These are phyloP conservation scores for Drosophila pseudotalamancana DNA, from an alignment of 2,888 invertebrate genomes.

Conservation along the genomic window DNA sequence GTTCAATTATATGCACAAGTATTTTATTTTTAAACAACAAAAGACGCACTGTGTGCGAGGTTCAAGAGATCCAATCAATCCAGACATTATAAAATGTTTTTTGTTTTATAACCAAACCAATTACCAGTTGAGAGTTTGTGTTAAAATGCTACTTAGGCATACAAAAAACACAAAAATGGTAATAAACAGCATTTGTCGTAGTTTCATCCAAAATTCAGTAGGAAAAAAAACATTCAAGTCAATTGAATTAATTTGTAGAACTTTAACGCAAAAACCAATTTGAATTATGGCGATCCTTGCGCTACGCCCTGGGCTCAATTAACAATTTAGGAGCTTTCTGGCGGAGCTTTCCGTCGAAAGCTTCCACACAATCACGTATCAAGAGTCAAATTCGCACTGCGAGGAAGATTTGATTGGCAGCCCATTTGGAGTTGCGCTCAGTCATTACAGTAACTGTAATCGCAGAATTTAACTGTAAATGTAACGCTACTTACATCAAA, in stretches of 20 bases:
- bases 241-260: no score
- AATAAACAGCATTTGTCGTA: conserved; percentile 57
- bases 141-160: conserved; percentile 50
- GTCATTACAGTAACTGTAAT: conserved; percentile 37
- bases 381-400: conserved; percentile 48
- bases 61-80: conserved; percentile 1
- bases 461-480: conserved; percentile 22
- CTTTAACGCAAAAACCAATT: no score
- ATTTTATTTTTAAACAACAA: conserved; percentile 3
- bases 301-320: neutral
- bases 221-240: neutral
- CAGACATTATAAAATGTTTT: neutral
- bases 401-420: conserved; percentile 6
- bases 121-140: conserved; percentile 57
- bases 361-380: conserved; percentile 31
- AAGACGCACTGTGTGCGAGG: neutral
- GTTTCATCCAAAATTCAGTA: neutral
- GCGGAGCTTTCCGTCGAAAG: conserved; percentile 21
- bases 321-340: neutral
- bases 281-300: conserved; percentile 11
- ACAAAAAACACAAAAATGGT: conserved; percentile 52
- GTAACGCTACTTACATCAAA: conserved; percentile 16
- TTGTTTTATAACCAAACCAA: neutral
- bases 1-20: neutral
- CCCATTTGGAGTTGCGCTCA: conserved; percentile 29